These are phyloP conservation scores for Drosophila mojavensis DNA, from an alignment of 1,140 invertebrate species.

Conservation along the genomic window DNA sequence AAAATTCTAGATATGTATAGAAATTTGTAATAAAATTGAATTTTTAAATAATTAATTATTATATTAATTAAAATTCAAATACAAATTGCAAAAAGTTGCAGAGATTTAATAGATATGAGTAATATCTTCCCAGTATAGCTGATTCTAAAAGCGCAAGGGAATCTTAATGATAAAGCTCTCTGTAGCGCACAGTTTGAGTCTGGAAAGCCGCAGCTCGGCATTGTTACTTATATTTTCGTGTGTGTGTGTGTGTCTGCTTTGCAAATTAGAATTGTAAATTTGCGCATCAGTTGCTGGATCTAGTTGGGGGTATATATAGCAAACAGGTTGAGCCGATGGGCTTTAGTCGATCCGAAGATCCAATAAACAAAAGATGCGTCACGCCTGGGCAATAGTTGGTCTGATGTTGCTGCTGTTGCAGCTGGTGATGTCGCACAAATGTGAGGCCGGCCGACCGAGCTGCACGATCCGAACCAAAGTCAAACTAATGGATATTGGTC, in stretches of 20 bases:
- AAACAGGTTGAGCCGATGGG: constrained; percentile 47
- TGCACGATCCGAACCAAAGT: neutral
- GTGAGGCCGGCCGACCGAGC: neutral
- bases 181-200: neutral
- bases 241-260: neutral
- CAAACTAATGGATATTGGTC: neutral
- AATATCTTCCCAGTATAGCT: too few relatives aligned
- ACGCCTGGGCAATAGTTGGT: constrained; percentile 3
- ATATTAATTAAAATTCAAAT: too few relatives aligned
- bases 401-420: constrained; percentile 27
- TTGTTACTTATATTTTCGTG: neutral
- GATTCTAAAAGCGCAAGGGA: too few relatives aligned
- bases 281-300: constrained; percentile 8
- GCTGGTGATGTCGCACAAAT: constrained; percentile 1
- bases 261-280: constrained; percentile 60
- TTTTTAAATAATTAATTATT: too few relatives aligned
- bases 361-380: constrained; percentile 46
- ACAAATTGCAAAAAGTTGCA: too few relatives aligned
- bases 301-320: constrained; percentile 63
- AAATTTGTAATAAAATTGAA: too few relatives aligned
- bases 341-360: constrained; percentile 54
- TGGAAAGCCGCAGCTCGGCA: neutral
- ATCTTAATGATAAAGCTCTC: too few relatives aligned
- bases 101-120: too few relatives aligned
- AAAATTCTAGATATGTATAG: too few relatives aligned